Percentiles rank a stretch among this genome's conserved stretches.
Evolutionary conservation across 1,140 invertebrate species (phyloP).

Genomic region (Apis cerana): DNA sequence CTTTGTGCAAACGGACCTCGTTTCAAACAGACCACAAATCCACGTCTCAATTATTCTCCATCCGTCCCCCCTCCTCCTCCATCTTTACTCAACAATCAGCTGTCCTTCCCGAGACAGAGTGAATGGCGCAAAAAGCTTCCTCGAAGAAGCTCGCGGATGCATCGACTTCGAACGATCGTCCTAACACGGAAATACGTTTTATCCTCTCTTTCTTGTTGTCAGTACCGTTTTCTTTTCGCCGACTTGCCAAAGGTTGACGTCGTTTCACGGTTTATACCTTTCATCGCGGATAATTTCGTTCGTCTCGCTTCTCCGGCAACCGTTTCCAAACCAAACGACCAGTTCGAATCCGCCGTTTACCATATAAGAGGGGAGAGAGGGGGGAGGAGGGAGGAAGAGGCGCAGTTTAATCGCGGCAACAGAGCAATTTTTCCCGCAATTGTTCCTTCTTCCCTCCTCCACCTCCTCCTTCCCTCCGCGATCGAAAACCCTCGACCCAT

Average conservation of each 20-base stretch:
- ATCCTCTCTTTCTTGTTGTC: not conserved
- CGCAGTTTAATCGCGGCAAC: constrained; percentile 13
- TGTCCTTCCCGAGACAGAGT: not conserved
- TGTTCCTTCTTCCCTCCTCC: no score
- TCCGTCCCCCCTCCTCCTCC: no score
- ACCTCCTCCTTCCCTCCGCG: not conserved
- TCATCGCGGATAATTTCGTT: constrained; percentile 50
- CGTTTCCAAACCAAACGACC: not conserved
- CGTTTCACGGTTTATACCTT: constrained; percentile 35
- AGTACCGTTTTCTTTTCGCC: constrained; percentile 2
- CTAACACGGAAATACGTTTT: constrained; percentile 6
- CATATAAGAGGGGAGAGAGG: no score
- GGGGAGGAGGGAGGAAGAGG: no score
- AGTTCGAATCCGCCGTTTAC: no score
- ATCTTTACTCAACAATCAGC: not conserved
- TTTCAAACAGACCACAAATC: not conserved
- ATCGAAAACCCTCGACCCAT: not conserved
- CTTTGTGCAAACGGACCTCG: not conserved
- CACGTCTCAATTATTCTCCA: constrained; percentile 9
- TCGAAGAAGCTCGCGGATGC: not conserved
- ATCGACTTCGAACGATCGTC: not conserved
- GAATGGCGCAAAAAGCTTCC: not conserved
- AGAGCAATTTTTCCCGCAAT: not conserved
- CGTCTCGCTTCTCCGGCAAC: constrained; percentile 10
- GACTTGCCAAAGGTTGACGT: not conserved